Percentiles rank a stretch among this genome's conserved stretches.
These are phyloP conservation scores for Trichosurus vulpecula DNA, from an alignment of 2,797 vertebrate species.

Conservation along the genomic window DNA sequence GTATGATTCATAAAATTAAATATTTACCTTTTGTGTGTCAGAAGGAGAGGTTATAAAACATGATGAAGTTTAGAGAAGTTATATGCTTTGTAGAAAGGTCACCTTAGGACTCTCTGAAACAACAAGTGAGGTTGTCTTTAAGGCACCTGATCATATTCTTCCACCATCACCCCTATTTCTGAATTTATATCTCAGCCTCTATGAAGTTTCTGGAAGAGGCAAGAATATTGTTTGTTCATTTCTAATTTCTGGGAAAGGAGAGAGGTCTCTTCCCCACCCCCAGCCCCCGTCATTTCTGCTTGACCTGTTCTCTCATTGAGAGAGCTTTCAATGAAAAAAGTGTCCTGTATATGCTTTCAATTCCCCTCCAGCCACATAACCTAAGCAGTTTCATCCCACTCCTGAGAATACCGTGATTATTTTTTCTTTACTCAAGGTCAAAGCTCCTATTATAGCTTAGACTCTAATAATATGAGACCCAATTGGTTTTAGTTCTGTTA, in stretches of 20 bases:
- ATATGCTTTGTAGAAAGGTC: slow-evolving; percentile 50
- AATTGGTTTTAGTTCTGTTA: slow-evolving; percentile 34
- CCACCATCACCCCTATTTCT: slow-evolving; percentile 38
- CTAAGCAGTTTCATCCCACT: slow-evolving; percentile 18
- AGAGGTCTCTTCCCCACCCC: slow-evolving; percentile 13
- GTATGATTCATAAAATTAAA: slow-evolving; percentile 24
- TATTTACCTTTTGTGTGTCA: slow-evolving; percentile 39
- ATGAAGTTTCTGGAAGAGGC: slow-evolving; percentile 52
- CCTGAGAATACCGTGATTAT: slow-evolving; percentile 13
- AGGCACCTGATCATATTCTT: slow-evolving; percentile 51
- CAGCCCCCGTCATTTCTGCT: background rate
- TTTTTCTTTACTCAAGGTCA: slow-evolving; percentile 49
- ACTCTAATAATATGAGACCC: slow-evolving; percentile 33
- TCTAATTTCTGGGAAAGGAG: slow-evolving; percentile 57
- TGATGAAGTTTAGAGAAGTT: slow-evolving; percentile 32
- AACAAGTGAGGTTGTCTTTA: slow-evolving; percentile 53
- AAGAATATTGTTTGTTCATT: slow-evolving; percentile 40
- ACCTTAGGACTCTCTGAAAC: slow-evolving; percentile 51
- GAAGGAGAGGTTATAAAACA: slow-evolving; percentile 41
- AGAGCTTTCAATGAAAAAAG: slow-evolving; percentile 36
- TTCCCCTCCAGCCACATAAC: background rate
- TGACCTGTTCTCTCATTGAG: slow-evolving; percentile 54
- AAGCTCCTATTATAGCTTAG: slow-evolving; percentile 49
- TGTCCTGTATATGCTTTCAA: slow-evolving; percentile 32
- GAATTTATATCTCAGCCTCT: slow-evolving; percentile 49